These are phyloP conservation scores for Odocoileus hemionus DNA, from an alignment of 2,113 vertebrate species.

Conservation along the genomic window DNA sequence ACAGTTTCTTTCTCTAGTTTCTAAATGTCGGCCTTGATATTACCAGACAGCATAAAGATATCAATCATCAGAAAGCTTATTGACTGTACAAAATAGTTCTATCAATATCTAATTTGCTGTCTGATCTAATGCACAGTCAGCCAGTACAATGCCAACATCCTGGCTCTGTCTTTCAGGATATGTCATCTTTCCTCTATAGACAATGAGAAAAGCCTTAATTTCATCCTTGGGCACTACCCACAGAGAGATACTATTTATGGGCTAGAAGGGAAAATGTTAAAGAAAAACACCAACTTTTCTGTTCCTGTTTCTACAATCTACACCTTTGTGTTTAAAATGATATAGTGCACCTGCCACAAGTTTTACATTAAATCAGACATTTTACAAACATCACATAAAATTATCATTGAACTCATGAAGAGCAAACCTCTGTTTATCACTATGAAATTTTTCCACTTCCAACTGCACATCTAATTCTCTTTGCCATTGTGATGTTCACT, in stretches of 20 bases:
- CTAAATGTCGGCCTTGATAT: constrained; percentile 73
- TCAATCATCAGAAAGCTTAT: constrained; percentile 83
- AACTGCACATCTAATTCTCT: not conserved
- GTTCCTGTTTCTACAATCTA: not conserved
- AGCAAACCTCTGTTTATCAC: not conserved
- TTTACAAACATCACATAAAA: not conserved
- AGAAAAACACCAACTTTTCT: not conserved
- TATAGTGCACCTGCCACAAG: not conserved
- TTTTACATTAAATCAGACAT: not conserved
- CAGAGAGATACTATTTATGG: constrained; percentile 17
- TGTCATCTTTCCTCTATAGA: constrained; percentile 70
- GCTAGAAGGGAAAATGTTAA: not conserved
- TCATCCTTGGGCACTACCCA: constrained; percentile 27
- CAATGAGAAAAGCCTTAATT: constrained; percentile 58
- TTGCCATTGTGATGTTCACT: not conserved
- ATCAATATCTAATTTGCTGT: constrained; percentile 86
- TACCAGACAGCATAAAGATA: constrained; percentile 76
- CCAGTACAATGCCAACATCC: constrained; percentile 66
- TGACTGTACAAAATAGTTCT: constrained; percentile 82
- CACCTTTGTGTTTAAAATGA: not conserved
- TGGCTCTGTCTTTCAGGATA: constrained; percentile 70
- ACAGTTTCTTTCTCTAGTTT: constrained; percentile 71
- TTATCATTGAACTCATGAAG: not conserved
- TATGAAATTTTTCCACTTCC: not conserved
- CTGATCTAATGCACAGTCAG: constrained; percentile 80